Evolutionary conservation across 92 coral and sea anemone genomes (phyloP), one percentile per base, ranked within the genome.

Genomic region (Diadumene lineata): DNA sequence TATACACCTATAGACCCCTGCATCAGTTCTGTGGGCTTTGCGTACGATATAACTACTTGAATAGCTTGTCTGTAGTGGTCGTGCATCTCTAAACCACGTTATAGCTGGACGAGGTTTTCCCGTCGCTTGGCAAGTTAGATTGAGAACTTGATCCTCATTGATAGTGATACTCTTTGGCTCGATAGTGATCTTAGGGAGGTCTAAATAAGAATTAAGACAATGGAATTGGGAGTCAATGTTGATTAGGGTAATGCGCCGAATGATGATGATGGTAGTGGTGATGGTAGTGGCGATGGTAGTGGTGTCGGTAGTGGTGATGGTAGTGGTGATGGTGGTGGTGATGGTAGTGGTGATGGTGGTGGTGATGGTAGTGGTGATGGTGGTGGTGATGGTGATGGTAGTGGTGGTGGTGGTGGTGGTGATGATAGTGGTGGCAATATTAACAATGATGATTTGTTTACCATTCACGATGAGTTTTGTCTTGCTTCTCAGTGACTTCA

Each of bases 1-100:
- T 1, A 65, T 21, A 46, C 89, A 85, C 30, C 13, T 13, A 43
- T 85, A 85, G 27, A 64, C 64, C 16, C 89, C 85, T 18, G 75
- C 81, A 25, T 85, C 81, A 31, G 69, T 23, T 62, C 66, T 43
- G 32, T 74, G 70, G 10, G 73, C 57, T 29, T 66, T 57, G 31
- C 8, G 43, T 32, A 79, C 38, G 1, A 50, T 30, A 1, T 72
- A 25, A 11, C 11, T 29, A 1, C 27, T 58, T 11, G 50, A 4
- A 34, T 33, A 1, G 4, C 60, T 11, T 34, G 17, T 32, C 19
- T 56, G 48, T 1, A 72, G 27, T 8, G 26, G 2, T 34, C 9
- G 31, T 28, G 66, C 77, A 23, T 56, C 32, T 24, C 63, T 72
- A 8, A 24, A 19, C 77, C 77, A 72, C n/a, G 55, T 72, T 23